These are phyloP conservation scores for Syrrhaptes paradoxus DNA, from an alignment of 2,113 vertebrate genomes.

Conservation along the genomic window DNA sequence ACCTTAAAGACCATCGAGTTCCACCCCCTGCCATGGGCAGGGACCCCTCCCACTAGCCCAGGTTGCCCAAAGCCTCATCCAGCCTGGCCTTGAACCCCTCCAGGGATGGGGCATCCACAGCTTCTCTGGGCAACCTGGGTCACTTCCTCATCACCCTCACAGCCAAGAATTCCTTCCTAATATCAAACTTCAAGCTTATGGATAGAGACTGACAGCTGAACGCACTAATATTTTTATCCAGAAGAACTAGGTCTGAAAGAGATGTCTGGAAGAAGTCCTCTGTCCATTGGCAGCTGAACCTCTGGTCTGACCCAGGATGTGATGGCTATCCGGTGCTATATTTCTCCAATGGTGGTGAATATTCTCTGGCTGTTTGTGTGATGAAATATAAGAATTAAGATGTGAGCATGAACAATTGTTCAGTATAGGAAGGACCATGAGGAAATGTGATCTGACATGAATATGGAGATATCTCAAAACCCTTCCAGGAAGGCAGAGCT, in stretches of 20 bases:
- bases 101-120: no score
- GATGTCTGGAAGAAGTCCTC: not conserved
- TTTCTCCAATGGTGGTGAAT: not conserved
- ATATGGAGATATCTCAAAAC: not conserved
- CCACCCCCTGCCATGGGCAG: no score
- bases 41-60: no score
- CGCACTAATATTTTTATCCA: not conserved
- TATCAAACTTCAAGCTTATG: not conserved
- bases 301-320: rapidly evolving
- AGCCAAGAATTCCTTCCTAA: not conserved
- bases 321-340: not conserved
- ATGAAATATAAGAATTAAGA: not conserved
- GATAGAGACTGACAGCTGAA: not conserved
- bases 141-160: no score
- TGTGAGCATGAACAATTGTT: not conserved
- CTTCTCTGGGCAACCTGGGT: no score
- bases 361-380: not conserved
- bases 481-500: not conserved
- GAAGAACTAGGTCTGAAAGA: not conserved
- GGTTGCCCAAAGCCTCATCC: no score
- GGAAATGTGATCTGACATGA: not conserved
- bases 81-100: no score
- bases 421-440: not conserved
- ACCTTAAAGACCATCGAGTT: no score
- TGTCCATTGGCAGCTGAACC: not conserved